A percentile compares a stretch with the other conserved stretches of the same genome.
phyloP scores from a whole-genome alignment of 1,140 invertebrate species.

The Cherax destructor region DNA sequence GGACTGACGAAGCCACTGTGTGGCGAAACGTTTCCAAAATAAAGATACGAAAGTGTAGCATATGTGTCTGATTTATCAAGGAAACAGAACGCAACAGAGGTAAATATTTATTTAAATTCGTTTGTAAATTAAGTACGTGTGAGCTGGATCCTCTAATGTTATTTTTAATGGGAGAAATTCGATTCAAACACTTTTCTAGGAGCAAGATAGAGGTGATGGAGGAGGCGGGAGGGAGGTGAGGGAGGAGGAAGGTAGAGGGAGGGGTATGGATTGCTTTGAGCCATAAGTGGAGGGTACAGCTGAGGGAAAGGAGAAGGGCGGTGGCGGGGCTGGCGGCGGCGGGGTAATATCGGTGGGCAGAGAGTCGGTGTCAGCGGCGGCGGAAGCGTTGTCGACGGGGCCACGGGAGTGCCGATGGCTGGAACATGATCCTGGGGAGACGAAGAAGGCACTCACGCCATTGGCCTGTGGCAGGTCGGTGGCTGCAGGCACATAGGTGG shows the following conservation, averaged over 20 bases:
- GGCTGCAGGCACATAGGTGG: slow-evolving; percentile 82
- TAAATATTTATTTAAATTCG: too few species aligned
- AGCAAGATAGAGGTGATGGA: slow-evolving; percentile 46
- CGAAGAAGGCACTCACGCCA: slow-evolving; percentile 66
- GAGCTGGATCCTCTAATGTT: neutral
- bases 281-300: slow-evolving; percentile 32
- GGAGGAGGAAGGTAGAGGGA: slow-evolving; percentile 27
- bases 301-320: slow-evolving; percentile 25
- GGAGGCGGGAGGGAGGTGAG: slow-evolving; percentile 36
- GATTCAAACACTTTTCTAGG: neutral
- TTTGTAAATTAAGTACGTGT: too few species aligned
- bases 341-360: slow-evolving; percentile 42
- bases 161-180: neutral
- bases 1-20: too few species aligned
- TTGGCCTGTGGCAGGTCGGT: slow-evolving; percentile 77
- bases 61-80: too few species aligned
- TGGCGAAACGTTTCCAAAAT: too few species aligned
- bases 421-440: slow-evolving; percentile 39
- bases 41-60: too few species aligned
- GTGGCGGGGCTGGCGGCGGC: slow-evolving; percentile 32
- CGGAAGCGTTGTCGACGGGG: neutral
- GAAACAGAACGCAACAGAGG: too few species aligned
- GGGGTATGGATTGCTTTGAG: slow-evolving; percentile 31
- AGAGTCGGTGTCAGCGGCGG: slow-evolving; percentile 29
- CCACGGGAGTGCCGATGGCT: slow-evolving; percentile 32